phyloP scores from a whole-genome alignment of 1,140 invertebrate genomes.

The Cydia amplana region DNA sequence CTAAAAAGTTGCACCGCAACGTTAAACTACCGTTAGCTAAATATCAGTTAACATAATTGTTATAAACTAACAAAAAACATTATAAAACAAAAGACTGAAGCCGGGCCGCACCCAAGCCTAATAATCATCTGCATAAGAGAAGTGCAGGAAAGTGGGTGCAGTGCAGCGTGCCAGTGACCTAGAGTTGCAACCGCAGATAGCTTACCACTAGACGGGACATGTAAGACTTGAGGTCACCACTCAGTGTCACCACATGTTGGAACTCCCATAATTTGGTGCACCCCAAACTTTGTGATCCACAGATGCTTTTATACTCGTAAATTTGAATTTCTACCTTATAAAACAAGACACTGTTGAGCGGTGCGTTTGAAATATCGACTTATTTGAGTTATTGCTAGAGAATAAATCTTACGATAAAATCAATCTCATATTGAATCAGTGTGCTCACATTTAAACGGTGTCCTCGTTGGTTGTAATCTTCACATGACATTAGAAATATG shows the following conservation, averaged over 20 bases:
- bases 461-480: too few species aligned
- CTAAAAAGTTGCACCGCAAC: background rate
- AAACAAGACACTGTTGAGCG: too few species aligned
- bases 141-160: constrained; percentile 54
- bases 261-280: too few species aligned
- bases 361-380: too few species aligned
- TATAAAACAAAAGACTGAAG: background rate
- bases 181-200: constrained; percentile 43
- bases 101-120: constrained; percentile 1
- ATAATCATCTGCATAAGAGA: constrained; percentile 47
- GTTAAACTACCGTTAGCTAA: background rate
- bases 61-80: background rate
- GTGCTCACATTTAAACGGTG: too few species aligned
- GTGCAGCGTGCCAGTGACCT: constrained; percentile 60
- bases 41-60: constrained; percentile 21
- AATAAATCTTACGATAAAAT: too few species aligned
- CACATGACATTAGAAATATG: too few species aligned
- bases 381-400: too few species aligned
- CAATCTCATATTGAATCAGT: too few species aligned
- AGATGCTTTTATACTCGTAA: too few species aligned
- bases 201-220: background rate
- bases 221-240: background rate
- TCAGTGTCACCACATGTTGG: background rate
- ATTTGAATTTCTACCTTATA: too few species aligned
- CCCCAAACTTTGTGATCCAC: too few species aligned